These are phyloP conservation scores for Lynx canadensis DNA, from an alignment of 2,113 vertebrate species.

Conservation along the genomic window DNA sequence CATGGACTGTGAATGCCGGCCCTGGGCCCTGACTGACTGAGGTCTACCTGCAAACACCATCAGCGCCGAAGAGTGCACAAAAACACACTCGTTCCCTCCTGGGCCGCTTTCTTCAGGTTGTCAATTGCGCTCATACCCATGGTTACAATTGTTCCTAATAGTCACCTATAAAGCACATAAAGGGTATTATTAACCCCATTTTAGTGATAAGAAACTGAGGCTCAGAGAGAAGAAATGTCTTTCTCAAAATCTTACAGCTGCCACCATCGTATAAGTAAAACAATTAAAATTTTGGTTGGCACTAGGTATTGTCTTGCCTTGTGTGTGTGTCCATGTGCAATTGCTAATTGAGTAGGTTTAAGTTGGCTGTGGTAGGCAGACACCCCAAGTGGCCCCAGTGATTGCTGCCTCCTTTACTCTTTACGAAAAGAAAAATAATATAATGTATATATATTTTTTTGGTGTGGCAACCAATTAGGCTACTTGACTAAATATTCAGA, in stretches of 20 bases:
- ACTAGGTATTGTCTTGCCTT: not conserved
- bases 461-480: not conserved
- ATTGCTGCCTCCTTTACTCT: not conserved
- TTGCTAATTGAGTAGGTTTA: not conserved
- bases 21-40: not conserved
- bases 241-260: not conserved
- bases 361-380: not conserved
- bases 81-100: not conserved
- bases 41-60: constrained; percentile 10
- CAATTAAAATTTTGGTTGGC: not conserved
- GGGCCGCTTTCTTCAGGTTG: not conserved
- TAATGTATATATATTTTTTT: not conserved
- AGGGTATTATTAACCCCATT: not conserved
- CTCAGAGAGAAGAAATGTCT: not conserved
- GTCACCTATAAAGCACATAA: not conserved
- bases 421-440: not conserved
- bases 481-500: not conserved
- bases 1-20: not conserved
- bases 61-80: not conserved
- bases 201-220: not conserved
- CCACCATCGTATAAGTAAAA: not conserved
- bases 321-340: not conserved
- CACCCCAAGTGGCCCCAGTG: not conserved
- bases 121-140: not conserved
- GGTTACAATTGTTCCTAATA: not conserved